phyloP scores from a whole-genome alignment of 2,113 vertebrate genomes.

The Dromaius novaehollandiae region DNA sequence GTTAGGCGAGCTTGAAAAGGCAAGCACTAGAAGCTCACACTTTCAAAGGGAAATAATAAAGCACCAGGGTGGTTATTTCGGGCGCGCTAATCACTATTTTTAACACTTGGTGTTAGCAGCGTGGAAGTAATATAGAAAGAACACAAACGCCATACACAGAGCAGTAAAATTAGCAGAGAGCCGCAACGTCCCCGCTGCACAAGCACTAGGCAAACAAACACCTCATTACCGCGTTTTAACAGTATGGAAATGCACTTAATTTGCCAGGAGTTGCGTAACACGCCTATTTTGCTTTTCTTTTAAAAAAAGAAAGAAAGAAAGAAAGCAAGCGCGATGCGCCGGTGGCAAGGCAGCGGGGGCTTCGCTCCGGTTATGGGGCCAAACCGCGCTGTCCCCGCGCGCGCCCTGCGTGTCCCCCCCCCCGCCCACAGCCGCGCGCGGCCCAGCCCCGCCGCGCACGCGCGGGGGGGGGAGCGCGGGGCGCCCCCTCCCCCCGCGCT shows the following conservation, averaged over 20 bases:
- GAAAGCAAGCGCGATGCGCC: neutral
- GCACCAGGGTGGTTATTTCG: neutral
- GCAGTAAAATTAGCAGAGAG: neutral
- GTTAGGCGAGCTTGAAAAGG: neutral
- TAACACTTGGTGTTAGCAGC: neutral
- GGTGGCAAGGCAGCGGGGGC: neutral
- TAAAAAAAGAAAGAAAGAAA: neutral
- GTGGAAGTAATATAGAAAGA: neutral
- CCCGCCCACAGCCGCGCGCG: neutral
- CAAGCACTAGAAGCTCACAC: neutral
- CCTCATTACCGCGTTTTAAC: neutral
- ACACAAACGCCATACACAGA: neutral
- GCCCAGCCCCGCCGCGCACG: neutral
- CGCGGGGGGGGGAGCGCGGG: too few relatives aligned
- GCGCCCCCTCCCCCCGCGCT: slow-evolving; percentile 20
- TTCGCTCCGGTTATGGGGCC: neutral
- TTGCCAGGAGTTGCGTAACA: neutral
- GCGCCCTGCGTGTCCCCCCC: slow-evolving; percentile 31
- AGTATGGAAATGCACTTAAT: neutral
- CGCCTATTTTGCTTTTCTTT: neutral
- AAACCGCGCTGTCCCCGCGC: neutral
- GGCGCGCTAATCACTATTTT: neutral
- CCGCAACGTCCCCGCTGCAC: neutral
- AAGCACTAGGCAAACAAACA: neutral
- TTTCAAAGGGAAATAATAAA: neutral